Evolutionary conservation across 2,888 invertebrate species (phyloP).

Genomic region (Mimas tiliae): DNA sequence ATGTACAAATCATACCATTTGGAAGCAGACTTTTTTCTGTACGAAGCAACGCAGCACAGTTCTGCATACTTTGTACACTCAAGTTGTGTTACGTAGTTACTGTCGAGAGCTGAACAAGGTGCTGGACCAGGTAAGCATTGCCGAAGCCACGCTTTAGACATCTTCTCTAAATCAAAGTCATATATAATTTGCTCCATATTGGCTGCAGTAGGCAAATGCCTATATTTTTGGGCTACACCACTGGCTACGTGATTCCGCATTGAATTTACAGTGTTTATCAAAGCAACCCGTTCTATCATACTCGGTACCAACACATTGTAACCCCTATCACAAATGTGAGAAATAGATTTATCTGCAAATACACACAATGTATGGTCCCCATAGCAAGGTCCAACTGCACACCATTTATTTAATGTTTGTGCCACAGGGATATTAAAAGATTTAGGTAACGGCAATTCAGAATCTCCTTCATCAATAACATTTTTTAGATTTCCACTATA

Average conservation of each 20-base stretch:
- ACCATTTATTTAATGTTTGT: conserved; percentile 66
- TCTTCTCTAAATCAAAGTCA: conserved; percentile 69
- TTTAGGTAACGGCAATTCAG: conserved; percentile 28
- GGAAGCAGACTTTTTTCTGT: conserved; percentile 37
- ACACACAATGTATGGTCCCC: conserved; percentile 77
- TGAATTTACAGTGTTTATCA: conserved; percentile 70
- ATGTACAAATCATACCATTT: conserved; percentile 53
- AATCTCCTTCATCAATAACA: conserved; percentile 47
- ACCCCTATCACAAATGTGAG: conserved; percentile 57
- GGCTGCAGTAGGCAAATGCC: conserved; percentile 66
- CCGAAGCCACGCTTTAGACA: conserved; percentile 67
- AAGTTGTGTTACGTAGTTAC: conserved; percentile 64
- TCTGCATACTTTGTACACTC: conserved; percentile 72
- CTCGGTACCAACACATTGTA: conserved; percentile 58
- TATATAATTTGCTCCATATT: conserved; percentile 76
- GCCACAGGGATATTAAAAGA: conserved; percentile 31
- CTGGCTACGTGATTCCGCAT: conserved; percentile 74
- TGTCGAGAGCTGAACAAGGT: conserved; percentile 67
- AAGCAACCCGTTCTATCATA: conserved; percentile 55
- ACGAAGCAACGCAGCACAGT: conserved; percentile 57
- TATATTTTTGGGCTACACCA: conserved; percentile 56
- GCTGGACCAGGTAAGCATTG: conserved; percentile 75
- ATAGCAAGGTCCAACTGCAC: conserved; percentile 66
- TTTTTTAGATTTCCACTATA: conserved; percentile 53
- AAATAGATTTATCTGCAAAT: conserved; percentile 51